A percentile compares a stretch with the other conserved stretches of the same genome.
Evolutionary conservation across 2,797 vertebrate species (phyloP).

Genomic region (Bryconaethiops microstoma): DNA sequence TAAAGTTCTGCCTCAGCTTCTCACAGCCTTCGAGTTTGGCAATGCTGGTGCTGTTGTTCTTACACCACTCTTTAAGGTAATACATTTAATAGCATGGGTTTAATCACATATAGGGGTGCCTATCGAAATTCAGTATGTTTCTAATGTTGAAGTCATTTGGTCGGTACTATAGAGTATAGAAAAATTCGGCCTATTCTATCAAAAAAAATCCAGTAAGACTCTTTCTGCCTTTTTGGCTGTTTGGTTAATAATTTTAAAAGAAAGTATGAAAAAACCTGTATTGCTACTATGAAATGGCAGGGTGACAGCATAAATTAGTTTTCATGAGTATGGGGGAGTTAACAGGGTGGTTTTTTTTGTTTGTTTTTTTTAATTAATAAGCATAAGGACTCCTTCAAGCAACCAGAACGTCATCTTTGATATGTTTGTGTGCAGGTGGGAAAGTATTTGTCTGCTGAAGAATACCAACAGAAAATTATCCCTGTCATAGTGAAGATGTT

Average conservation of each 20-base stretch:
- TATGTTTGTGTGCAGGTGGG: constrained; percentile 79
- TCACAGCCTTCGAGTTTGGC: constrained; percentile 91
- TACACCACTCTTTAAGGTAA: constrained; percentile 90
- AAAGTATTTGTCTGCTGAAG: constrained; percentile 86
- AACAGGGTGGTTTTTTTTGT: not conserved
- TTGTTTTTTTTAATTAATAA: no score
- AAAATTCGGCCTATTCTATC: no score
- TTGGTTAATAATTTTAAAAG: no score
- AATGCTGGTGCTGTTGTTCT: constrained; percentile 88
- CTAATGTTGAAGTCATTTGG: no score
- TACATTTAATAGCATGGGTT: not conserved
- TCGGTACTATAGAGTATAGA: no score
- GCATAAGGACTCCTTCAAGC: not conserved
- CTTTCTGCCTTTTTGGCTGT: no score
- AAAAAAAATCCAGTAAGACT: no score
- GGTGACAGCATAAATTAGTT: not conserved
- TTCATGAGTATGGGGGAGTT: not conserved
- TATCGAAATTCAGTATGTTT: no score
- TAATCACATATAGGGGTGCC: no score
- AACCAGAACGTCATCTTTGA: not conserved
- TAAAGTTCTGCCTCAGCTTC: constrained; percentile 91
- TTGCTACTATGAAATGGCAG: not conserved
- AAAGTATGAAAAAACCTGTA: no score
- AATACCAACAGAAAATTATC: constrained; percentile 93
- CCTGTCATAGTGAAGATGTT: constrained; percentile 96